Evolutionary conservation across 53 echinoderm and acorn worm species (phyloP).

Genomic region (Pentamera pediparva): DNA sequence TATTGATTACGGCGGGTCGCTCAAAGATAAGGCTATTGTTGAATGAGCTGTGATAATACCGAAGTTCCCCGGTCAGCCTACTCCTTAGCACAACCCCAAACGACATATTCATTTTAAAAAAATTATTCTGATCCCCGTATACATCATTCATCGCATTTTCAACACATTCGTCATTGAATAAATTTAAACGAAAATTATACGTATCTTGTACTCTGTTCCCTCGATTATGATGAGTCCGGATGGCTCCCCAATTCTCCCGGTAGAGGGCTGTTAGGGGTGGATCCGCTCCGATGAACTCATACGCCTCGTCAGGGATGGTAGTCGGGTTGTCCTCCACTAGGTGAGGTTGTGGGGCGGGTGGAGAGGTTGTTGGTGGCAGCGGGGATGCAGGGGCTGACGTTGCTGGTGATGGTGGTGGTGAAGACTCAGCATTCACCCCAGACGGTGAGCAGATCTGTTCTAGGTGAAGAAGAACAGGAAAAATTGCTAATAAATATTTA

Average conservation of each 20-base stretch:
- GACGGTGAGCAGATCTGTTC: no score
- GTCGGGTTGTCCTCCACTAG: neutral
- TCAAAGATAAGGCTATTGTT: neutral
- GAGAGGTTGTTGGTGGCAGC: no score
- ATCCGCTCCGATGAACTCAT: neutral
- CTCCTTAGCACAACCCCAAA: neutral
- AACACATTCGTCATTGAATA: neutral
- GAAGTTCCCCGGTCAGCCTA: neutral
- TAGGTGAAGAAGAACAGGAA: no score
- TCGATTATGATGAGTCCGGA: neutral
- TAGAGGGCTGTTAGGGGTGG: neutral
- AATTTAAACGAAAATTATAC: constrained; percentile 2
- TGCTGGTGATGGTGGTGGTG: no score
- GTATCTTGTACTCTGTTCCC: constrained; percentile 1
- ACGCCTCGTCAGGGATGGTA: neutral
- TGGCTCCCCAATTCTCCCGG: constrained; percentile 4
- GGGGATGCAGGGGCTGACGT: no score
- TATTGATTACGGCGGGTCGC: neutral
- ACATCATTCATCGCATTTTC: no score
- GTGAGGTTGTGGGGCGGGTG: no score
- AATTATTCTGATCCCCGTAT: neutral
- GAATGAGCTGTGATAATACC: constrained; percentile 4
- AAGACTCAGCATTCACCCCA: no score
- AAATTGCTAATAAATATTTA: no score
- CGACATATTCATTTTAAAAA: neutral